These are phyloP conservation scores for Acrocephalus scirpaceus DNA, from an alignment of 2,797 vertebrate species.

Conservation along the genomic window DNA sequence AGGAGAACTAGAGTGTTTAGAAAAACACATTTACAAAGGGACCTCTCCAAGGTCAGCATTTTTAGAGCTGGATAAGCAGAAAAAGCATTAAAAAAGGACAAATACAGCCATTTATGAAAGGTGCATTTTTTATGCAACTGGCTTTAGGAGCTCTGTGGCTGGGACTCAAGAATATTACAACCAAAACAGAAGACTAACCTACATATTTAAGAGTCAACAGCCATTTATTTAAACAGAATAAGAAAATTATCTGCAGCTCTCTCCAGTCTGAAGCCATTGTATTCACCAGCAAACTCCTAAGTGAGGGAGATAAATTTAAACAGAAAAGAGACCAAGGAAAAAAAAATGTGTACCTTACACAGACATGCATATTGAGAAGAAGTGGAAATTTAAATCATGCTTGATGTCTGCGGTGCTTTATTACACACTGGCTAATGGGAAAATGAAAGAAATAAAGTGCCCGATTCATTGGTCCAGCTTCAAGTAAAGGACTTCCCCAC, in stretches of 20 bases:
- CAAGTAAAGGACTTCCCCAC: background rate
- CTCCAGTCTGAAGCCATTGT: background rate
- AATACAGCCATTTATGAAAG: background rate
- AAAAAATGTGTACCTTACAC: background rate
- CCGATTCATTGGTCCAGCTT: background rate
- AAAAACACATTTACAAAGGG: background rate
- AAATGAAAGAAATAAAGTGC: conserved; percentile 36
- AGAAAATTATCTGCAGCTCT: conserved; percentile 26
- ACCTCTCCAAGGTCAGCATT: background rate
- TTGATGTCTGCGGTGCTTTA: conserved; percentile 4
- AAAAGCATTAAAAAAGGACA: background rate
- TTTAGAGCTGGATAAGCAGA: background rate
- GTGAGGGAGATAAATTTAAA: conserved; percentile 6
- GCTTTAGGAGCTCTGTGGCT: conserved; percentile 6
- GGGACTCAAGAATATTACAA: conserved; percentile 40
- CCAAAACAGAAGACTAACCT: conserved; percentile 28
- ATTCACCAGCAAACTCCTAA: background rate
- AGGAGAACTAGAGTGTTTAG: background rate
- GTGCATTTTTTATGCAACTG: background rate
- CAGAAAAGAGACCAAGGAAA: conserved; percentile 1
- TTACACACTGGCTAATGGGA: background rate
- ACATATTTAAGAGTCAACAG: conserved; percentile 18
- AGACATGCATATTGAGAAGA: background rate
- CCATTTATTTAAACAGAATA: conserved; percentile 14
- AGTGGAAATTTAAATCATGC: conserved; percentile 2